Conservation (phyloP, 2,888 invertebrate genomes). For the Tridacna gigas region DNA sequence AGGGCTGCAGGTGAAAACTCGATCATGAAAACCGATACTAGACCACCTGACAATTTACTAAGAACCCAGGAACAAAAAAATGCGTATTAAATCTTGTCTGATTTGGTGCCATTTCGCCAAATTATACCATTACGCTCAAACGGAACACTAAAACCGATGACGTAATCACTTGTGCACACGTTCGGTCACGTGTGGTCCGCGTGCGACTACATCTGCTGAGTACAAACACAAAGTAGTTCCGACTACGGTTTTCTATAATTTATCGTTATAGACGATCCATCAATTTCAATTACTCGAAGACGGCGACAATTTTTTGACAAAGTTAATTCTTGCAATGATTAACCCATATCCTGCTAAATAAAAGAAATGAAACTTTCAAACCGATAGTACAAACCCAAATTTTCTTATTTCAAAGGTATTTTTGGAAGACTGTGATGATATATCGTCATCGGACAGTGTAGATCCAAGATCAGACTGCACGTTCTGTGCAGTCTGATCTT, state of each 20-base stretch:
- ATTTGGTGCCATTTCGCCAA: conserved; percentile 30
- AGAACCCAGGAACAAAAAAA: neutral
- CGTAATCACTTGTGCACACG: conserved; percentile 53
- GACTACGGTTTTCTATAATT: conserved; percentile 27
- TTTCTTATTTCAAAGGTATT: too few species aligned
- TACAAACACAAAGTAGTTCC: conserved; percentile 53
- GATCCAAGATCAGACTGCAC: too few species aligned
- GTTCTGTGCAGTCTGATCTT: too few species aligned
- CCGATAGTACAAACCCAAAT: too few species aligned
- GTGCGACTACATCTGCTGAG: conserved; percentile 60
- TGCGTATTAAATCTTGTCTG: conserved; percentile 10
- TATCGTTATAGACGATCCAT: conserved; percentile 22
- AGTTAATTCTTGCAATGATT: neutral
- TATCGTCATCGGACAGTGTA: too few species aligned
- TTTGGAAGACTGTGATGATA: too few species aligned
- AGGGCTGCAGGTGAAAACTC: neutral
- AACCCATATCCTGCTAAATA: too few species aligned
- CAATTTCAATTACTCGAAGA: conserved; percentile 20
- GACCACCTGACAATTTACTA: neutral
- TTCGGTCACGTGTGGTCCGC: conserved; percentile 48
- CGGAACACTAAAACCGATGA: conserved; percentile 53
- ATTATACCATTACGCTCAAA: conserved; percentile 51
- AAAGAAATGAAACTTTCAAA: too few species aligned
- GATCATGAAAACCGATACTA: neutral
- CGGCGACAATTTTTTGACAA: conserved; percentile 18